Conservation (phyloP, 2,113 vertebrate genomes). For the Synodontis membranacea region DNA sequence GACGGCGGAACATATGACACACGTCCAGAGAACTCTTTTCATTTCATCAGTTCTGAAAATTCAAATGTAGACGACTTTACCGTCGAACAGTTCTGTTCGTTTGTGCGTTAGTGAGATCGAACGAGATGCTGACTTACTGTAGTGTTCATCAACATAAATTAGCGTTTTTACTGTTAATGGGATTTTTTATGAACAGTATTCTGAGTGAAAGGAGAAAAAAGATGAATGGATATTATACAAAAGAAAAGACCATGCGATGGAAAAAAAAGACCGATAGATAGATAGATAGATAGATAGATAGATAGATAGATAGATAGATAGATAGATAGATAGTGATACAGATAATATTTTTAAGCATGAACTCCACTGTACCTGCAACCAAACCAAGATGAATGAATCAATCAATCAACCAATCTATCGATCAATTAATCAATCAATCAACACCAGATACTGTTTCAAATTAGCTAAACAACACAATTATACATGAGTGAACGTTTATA, state of each 20-base stretch:
- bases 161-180: neutral
- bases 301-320: neutral
- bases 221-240: neutral
- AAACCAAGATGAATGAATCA: too few relatives aligned
- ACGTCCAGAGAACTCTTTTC: neutral
- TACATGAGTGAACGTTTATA: too few relatives aligned
- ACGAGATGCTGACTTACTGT: neutral
- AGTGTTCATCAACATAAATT: neutral
- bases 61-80: neutral
- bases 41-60: neutral
- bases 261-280: too few relatives aligned
- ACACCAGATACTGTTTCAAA: too few relatives aligned
- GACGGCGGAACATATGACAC: neutral
- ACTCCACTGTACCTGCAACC: too few relatives aligned
- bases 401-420: too few relatives aligned
- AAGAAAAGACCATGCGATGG: too few relatives aligned
- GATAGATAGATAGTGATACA: neutral
- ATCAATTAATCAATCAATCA: too few relatives aligned
- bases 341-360: too few relatives aligned
- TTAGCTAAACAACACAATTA: too few relatives aligned
- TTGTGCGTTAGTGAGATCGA: neutral
- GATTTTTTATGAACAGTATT: neutral
- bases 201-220: too few relatives aligned
- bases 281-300: neutral
- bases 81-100: neutral